phyloP scores from a whole-genome alignment of 2,113 vertebrate species.

The Fregata magnificens region DNA sequence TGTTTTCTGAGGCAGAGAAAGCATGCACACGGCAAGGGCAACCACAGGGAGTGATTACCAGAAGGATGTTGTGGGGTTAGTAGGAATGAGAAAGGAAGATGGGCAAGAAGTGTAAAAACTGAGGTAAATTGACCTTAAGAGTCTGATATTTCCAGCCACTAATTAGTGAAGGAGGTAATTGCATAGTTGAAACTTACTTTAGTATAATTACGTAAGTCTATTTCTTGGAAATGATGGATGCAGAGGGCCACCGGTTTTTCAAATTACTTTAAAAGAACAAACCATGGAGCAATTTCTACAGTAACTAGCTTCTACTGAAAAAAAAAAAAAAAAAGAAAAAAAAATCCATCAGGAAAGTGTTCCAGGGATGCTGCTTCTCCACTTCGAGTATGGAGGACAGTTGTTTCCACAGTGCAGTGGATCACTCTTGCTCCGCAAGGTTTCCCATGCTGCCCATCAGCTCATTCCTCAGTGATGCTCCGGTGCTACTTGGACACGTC shows the following conservation, averaged over 20 bases:
- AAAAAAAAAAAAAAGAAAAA: no score
- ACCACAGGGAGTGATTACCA: background rate
- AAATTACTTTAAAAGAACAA: background rate
- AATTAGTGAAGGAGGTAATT: background rate
- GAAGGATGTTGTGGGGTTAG: background rate
- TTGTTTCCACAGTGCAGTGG: background rate
- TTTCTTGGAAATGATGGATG: background rate
- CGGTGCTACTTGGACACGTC: accelerated
- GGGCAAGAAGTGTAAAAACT: background rate
- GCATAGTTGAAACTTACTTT: background rate
- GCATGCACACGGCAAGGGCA: background rate
- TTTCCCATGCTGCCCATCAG: background rate
- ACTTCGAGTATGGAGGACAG: background rate
- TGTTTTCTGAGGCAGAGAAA: background rate
- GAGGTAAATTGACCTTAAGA: background rate
- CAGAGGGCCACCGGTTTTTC: background rate
- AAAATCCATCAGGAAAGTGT: background rate
- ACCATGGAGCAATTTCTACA: background rate
- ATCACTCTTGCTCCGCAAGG: background rate
- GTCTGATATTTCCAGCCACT: background rate
- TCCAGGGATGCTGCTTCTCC: background rate
- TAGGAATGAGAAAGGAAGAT: background rate
- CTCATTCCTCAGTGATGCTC: background rate
- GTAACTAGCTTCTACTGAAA: background rate
- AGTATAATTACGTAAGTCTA: background rate